Evolutionary conservation across 1,140 invertebrate genomes (phyloP), one percentile per base, ranked within the genome.

Genomic region (Ctenoplectra terminalis): DNA sequence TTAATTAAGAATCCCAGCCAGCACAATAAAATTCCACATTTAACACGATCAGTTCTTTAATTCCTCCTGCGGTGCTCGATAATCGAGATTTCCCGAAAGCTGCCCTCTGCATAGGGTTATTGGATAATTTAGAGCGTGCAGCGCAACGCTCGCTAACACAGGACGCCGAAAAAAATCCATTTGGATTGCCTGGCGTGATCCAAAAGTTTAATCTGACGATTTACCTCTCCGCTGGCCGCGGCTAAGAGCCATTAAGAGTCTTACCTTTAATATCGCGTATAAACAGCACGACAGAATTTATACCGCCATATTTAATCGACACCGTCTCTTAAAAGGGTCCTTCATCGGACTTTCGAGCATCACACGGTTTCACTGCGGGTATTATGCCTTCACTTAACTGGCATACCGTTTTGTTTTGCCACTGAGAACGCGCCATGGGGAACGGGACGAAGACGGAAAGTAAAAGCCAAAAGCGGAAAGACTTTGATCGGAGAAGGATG

Each of bases 191-290:
- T n/a, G 4, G 2, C 67, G 46, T 34, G 81, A 83, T 78, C 48
- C 81, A 73, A 79, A 85, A 83, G 20, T 85, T 85, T 83, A 79
- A 79, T 85, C 70, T 34, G 54, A 37, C 70, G 67, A 82, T 78
- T 82, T 73, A 72, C 23, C 56, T 17, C 52, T 77, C 46, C 63
- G 31, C 52, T 43, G 75, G 34, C 9, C 23, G 5, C 34, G 69
- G 3, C 31, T 40, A 54, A 67, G 23, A 31, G 61, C 56, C 74
- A 64, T 79, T 85, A 85, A 86, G 82, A 82, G 31, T 79, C 64
- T 58, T 69, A 64, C 23, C 70, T 87, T 82, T 85, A 75, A 85
- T 79, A 85, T 87, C 80, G 71, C 52, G 80, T 56, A 72, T 85
- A 83, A 87, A 85, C 72, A 58, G 58, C 11, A 40, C 80, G 82